Evolutionary conservation across 2,797 vertebrate genomes (phyloP), one percentile per base, ranked within the genome.

Genomic region (Triplophysa bombifrons): DNA sequence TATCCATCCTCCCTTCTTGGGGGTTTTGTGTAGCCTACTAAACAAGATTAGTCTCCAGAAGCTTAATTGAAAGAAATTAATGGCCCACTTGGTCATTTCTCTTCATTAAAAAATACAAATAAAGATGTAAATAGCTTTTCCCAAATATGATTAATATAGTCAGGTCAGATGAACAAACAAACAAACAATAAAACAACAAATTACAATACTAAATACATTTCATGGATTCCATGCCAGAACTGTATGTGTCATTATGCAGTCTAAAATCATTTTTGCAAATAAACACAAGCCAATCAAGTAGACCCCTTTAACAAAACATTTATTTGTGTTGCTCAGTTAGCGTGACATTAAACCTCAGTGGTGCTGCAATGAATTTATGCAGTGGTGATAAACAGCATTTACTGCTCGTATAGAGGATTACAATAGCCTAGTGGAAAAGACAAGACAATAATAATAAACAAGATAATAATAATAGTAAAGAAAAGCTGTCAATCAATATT

Each of bases 21-120:
- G 25, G 48, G 38, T 72, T 80, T 56, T 78, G 71, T 73, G 34
- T 38, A 38, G 34, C 34, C 34, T 72, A 34, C 53, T 55, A 14
- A 67, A 75, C 46, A 78, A 51, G 58, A 61, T 30, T 34, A 25
- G n/a, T 72, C 76, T 78, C 68, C 30, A 50, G 72, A 73, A 56
- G n/a, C 65, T 65, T 71, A 5, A 66, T 66, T 80, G 68, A 70
- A 66, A 72, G 8, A 74, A 74, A 74, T 74, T 64, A 75, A 78
- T 63, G 46, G 67, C 71, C 11, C 67, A n/a, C 46, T 41, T 48
- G 4, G 19, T 50, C 48, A 22, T 56, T 22, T 60, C 60, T 77
- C 58, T 44, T 69, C 44, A 61, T 69, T 69, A 38, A 60, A 76
- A 60, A 55, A 30, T 68, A 16, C 51, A 27, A 4, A 63, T 25